phyloP scores from a whole-genome alignment of 2,888 invertebrate genomes.

The Drosophila melanocephala region DNA sequence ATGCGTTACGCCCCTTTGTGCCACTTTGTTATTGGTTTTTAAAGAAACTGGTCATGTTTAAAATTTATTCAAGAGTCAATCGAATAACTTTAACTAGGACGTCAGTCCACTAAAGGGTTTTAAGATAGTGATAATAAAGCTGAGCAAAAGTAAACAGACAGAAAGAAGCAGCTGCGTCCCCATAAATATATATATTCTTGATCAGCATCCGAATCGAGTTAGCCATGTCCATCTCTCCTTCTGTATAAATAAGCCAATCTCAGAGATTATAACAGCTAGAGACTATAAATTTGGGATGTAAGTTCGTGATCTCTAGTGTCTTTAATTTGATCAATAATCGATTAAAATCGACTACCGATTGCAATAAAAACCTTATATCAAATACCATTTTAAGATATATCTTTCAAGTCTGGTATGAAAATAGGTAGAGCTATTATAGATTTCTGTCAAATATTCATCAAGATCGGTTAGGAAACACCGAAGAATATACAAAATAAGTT shows the following conservation, averaged over 20 bases:
- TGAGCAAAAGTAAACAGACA: background rate
- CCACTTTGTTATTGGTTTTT: conserved; percentile 13
- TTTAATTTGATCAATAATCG: background rate
- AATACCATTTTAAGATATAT: background rate
- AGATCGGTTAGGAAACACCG: background rate
- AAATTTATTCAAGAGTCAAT: background rate
- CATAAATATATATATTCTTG: background rate
- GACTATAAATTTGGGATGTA: background rate
- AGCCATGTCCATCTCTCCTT: background rate
- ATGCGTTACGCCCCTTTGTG: conserved; percentile 32
- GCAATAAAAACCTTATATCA: too few species aligned
- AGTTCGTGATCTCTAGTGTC: background rate
- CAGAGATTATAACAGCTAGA: background rate
- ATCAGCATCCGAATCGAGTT: background rate
- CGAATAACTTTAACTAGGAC: background rate
- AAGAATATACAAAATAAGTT: background rate
- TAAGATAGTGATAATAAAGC: background rate
- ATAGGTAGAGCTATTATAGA: background rate
- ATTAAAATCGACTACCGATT: background rate
- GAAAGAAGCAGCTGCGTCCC: background rate
- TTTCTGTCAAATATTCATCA: background rate
- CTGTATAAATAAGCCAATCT: background rate
- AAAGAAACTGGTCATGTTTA: background rate
- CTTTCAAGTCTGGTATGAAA: background rate
- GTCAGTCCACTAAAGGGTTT: background rate